Percentiles rank a stretch among this genome's conserved stretches.
These are phyloP conservation scores for Ammospiza nelsoni DNA, from an alignment of 2,113 vertebrate species.

Conservation along the genomic window DNA sequence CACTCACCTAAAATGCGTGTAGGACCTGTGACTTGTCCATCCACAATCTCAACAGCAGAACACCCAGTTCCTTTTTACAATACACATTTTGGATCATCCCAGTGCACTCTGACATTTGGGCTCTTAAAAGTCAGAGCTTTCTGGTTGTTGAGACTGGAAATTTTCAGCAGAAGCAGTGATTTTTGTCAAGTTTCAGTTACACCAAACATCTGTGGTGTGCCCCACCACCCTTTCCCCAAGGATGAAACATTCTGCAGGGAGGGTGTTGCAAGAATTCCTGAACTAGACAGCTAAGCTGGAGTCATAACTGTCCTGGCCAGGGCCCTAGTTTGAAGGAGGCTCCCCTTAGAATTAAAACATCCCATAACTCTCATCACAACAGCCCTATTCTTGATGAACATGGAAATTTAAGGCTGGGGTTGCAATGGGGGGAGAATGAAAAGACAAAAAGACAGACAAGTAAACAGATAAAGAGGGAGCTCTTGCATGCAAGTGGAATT, in stretches of 20 bases:
- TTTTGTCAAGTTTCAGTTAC: slow-evolving; percentile 69
- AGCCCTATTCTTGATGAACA: slow-evolving; percentile 56
- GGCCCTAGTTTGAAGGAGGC: slow-evolving; percentile 53
- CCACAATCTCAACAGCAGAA: not conserved
- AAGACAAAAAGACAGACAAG: slow-evolving; percentile 1
- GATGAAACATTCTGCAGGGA: slow-evolving; percentile 69
- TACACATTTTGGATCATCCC: slow-evolving; percentile 46
- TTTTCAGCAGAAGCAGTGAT: slow-evolving; percentile 63
- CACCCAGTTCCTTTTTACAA: slow-evolving; percentile 43
- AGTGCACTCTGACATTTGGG: slow-evolving; percentile 34
- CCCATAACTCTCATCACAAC: slow-evolving; percentile 48
- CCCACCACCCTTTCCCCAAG: slow-evolving; percentile 80
- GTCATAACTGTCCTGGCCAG: slow-evolving; percentile 65
- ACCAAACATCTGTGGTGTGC: slow-evolving; percentile 76
- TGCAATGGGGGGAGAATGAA: not conserved
- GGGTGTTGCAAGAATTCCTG: slow-evolving; percentile 77
- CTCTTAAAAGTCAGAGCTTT: slow-evolving; percentile 56
- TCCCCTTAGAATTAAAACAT: slow-evolving; percentile 70
- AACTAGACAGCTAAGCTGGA: slow-evolving; percentile 70
- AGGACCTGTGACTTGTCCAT: slow-evolving; percentile 8
- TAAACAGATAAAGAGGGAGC: slow-evolving; percentile 65
- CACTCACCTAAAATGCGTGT: not conserved
- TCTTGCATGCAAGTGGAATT: slow-evolving; percentile 66
- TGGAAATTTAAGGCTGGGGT: not conserved
- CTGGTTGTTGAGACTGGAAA: slow-evolving; percentile 60